Base-by-base conservation (phyloP, 2,888 invertebrate species). In the Caenorhabditis parvicauda region DNA sequence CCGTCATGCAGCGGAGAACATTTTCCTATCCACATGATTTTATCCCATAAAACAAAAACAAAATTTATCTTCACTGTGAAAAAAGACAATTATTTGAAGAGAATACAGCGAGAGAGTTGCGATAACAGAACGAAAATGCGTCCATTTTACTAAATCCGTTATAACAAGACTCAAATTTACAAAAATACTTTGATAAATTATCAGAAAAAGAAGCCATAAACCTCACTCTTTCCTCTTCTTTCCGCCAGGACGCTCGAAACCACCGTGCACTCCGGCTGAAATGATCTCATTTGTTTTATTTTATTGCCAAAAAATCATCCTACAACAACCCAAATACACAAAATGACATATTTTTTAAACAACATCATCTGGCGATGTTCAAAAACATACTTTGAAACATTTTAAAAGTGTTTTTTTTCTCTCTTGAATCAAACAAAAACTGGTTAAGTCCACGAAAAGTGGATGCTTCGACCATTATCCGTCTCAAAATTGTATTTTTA, bases 211-310 rank as follows among this genome's bases (percentile, higher is more conserved):
- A 29, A 17, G 25, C 39, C 5, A 29, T 39, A 27, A 44, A 28
- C 29, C 7, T 51, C 22, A 57, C 7, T 19, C 51, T 81, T 81
- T 81, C 45, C 81, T 77, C 65, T 87, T 88, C 70, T 87, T 87
- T 43, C 86, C 82, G 0, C 90, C 87, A 0, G 96, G 95, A 66
- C 89, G 87, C 0, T 93, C 91, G 82, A 98, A 96, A 2, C 88
- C 85, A 82, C 92, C 93, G 76, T 92, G 90, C 86, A 91, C 89
- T 19, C 94, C 95, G 14, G 92, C 71, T 56, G 44, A 43, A 60
- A 61, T n/a, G 3, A 37, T 21, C 7, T 22, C 24, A n/a, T 44
- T 6, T 14, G 12, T 22, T 14, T 28, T 43, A 19, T 6, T 1
- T 42, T 24, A 44, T 35, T 29, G 14, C 21, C 19, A 17, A 22